Conservation (phyloP, 2,113 vertebrate genomes). For the Rattus rattus region DNA sequence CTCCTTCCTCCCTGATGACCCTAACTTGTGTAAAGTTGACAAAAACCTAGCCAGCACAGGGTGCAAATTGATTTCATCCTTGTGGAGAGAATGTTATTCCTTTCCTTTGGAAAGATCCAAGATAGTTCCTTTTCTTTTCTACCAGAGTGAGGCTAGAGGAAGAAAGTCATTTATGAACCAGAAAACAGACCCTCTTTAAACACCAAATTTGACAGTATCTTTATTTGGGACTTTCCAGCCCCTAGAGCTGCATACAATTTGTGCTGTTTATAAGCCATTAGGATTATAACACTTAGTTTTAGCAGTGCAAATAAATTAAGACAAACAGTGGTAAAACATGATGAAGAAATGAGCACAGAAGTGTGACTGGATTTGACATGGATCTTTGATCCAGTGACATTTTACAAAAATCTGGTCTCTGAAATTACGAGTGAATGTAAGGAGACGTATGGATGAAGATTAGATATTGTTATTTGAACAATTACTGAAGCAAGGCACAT, state of each 20-base stretch:
- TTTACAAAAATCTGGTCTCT: neutral
- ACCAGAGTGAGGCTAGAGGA: neutral
- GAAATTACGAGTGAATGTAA: neutral
- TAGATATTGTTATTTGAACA: neutral
- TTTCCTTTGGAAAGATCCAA: neutral
- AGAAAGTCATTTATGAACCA: neutral
- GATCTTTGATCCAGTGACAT: neutral
- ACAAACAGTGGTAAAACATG: neutral
- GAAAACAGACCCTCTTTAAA: neutral
- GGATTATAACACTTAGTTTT: neutral
- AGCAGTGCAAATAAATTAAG: neutral
- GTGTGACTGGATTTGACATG: neutral
- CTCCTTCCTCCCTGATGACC: neutral
- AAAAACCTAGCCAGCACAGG: neutral
- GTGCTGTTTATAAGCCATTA: neutral
- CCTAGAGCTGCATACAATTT: neutral
- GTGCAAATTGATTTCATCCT: fast-evolving
- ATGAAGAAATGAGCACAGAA: neutral
- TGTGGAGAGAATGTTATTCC: neutral
- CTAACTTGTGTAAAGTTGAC: neutral
- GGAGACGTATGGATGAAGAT: neutral
- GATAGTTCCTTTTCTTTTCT: neutral
- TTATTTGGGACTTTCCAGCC: neutral
- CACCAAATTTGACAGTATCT: neutral
- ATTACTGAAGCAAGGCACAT: neutral